Base-by-base conservation (phyloP, 1,140 invertebrate species). In the Caenorhabditis tropicalis region DNA sequence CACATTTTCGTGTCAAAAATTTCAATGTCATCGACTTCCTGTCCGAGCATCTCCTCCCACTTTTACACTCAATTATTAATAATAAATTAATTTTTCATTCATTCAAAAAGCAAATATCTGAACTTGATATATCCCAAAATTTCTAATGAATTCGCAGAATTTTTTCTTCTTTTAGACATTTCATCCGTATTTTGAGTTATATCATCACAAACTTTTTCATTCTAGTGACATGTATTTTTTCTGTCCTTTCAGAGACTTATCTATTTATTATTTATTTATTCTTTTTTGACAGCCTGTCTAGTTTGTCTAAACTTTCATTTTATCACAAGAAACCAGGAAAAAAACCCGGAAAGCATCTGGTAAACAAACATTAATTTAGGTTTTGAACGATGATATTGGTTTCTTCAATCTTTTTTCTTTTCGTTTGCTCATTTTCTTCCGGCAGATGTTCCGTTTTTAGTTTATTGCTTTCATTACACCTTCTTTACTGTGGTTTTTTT, bases 291-390 rank as follows among this genome's bases (percentile, higher is more conserved):
- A 21, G 7, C 65, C 65, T 24, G 10, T 74, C 65, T 43, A 21
- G 6, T n/a, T 58, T 58, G 24, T 9, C 12, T 12, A 56, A 56
- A 33, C 21, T 65, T 65, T 36, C 1, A 2, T 15, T 65, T 65
- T 65, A 65, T 65, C 58, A 65, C 58, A 31, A 19, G 24, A 19
- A 12, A 19, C 3, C 3, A 19, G 15, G 9, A 19, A 65, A 65
- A 36, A 33, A 31, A 10, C 9, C 6, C 10, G 10, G n/a, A 70
- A 36, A 43, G 36, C 36, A 46, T 74, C 36, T 74, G 65, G 65
- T 74, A 74, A 74, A 74, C 65, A 74, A 74, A 74, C 65, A 74
- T 74, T 43, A 74, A 74, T 74, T 46, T 39, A 10, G 19, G 43
- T 39, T 65, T 12, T 15, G 58, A 65, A 65, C 58, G 58, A 36